Percentiles rank a stretch among this genome's conserved stretches.
These are phyloP conservation scores for Heliconius congener DNA, from an alignment of 1,140 invertebrate genomes.

Conservation along the genomic window DNA sequence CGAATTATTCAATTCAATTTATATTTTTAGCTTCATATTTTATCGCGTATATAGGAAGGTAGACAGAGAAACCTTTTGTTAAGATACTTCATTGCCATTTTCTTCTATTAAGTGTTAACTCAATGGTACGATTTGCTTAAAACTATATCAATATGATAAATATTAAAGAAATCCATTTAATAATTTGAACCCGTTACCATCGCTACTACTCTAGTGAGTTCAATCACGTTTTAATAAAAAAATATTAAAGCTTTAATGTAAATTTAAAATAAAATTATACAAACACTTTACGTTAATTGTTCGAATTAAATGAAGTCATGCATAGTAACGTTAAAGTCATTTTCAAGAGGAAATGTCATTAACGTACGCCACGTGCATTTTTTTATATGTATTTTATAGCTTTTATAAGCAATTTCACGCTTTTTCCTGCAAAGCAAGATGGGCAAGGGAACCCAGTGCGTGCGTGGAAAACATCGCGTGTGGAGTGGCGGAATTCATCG, in stretches of 20 bases:
- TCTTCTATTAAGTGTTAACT: too few species aligned
- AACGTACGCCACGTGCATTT: neutral
- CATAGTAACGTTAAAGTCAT: slow-evolving; percentile 11
- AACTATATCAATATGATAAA: too few species aligned
- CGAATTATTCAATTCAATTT: too few species aligned
- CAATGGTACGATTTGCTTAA: too few species aligned
- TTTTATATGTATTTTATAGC: neutral
- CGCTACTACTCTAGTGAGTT: too few species aligned
- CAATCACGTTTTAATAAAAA: neutral
- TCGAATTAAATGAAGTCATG: slow-evolving; percentile 13
- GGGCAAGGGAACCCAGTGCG: too few species aligned
- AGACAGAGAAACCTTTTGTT: neutral
- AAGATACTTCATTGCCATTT: neutral
- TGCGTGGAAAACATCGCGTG: too few species aligned
- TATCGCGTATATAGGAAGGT: too few species aligned
- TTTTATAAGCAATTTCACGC: neutral
- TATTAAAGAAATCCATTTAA: too few species aligned
- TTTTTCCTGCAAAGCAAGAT: neutral
- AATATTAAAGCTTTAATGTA: neutral
- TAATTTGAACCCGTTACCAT: too few species aligned
- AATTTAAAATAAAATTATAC: slow-evolving; percentile 4
- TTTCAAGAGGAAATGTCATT: slow-evolving; percentile 6
- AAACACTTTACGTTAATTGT: neutral
- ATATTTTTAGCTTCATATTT: too few species aligned
- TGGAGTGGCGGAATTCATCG: too few species aligned